Evolutionary conservation across 1,140 invertebrate species (phyloP), one percentile per base, ranked within the genome.

Genomic region (Formica selysi): DNA sequence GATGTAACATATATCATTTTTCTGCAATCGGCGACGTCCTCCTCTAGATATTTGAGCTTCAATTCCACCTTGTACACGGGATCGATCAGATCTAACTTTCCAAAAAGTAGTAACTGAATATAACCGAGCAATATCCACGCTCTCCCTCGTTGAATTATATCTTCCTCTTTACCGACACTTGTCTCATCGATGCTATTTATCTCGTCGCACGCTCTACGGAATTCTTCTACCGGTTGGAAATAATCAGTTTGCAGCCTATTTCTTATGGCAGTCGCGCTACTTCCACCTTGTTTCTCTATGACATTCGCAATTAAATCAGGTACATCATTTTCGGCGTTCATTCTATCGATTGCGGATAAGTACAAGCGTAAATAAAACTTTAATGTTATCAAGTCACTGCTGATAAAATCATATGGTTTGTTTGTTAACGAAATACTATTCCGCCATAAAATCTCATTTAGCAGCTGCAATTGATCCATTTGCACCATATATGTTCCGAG

Each of bases 21-120:
- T 54, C 89, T 38, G 8, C 91, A 86, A 76, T 95, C 94, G 0
- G n/a, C 86, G 0, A 97, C 95, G 88, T 98, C 97, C 91, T 98
- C 96, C 16, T 96, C 92, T 13, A 96, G 93, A 78, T 98, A 97
- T 64, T 96, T 92, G 6, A 97, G 94, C 93, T 97, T 97, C 0
- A 98, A 92, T 1, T 95, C 94, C 57, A 97, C 96, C 92, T 98
- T 98, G 65, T 97, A 96, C 0, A 97, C 96, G 1, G 97, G 97
- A 95, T 98, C 98, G 22, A 98, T 96, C 44, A 91, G 86, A 19
- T 95, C 95, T 2, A 96, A 86, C 67, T 94, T 94, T 0, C 93
- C 86, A 74, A 95, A 95, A 0, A 96, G 74, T 62, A 93, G 90
- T 6, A 95, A 64, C 70, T 96, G 92, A 48, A 96, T 61, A 80